Base-by-base conservation (phyloP, 2,113 vertebrate species). In the Crotalus tigris region DNA sequence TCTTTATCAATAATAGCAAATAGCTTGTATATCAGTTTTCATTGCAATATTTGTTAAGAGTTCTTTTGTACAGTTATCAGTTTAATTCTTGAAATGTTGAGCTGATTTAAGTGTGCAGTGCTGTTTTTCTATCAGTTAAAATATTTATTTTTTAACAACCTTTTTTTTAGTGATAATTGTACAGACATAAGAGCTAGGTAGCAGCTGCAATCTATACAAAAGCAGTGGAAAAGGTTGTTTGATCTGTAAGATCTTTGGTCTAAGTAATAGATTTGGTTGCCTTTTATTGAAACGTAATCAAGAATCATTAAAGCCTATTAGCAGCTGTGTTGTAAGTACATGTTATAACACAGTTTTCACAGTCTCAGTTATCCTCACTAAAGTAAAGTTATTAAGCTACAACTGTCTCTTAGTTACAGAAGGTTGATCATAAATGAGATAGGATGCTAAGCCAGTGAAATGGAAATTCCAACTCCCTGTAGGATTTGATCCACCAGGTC, bases 231-330 rank as follows among this genome's bases (percentile, higher is more conserved):
- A 58, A 95, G 95, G 93, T 95, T 96, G 94, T 95, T 95, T 96
- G 96, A 96, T 91, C 94, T 96, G 91, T 93, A 96, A 94, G 96
- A 96, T 97, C 94, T 96, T 91, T 96, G 95, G 95, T 93, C 93
- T 97, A 93, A 96, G 13, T 69, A 69, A 69, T 69, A 69, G 93
- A 97, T 92, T 97, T 96, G 93, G 26, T 95, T 97, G 92, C 54
- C 95, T 97, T 96, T 97, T 94, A 94, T 88, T 94, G 94, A 96
- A 97, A 94, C 96, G 95, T 96, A 97, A 96, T 97, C 94, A 96
- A 91, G 96, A 95, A 96, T 95, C 91, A 95, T 96, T 97, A 97
- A 96, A 92, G 94, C 94, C 95, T 96, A 96, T 97, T 97, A 97
- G 96, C 95, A 49, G 94, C 39, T 85, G 93, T 97, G 95, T 95